Evolutionary conservation across 1,140 invertebrate genomes (phyloP).

Genomic region (Aphelenchoides fujianensis): DNA sequence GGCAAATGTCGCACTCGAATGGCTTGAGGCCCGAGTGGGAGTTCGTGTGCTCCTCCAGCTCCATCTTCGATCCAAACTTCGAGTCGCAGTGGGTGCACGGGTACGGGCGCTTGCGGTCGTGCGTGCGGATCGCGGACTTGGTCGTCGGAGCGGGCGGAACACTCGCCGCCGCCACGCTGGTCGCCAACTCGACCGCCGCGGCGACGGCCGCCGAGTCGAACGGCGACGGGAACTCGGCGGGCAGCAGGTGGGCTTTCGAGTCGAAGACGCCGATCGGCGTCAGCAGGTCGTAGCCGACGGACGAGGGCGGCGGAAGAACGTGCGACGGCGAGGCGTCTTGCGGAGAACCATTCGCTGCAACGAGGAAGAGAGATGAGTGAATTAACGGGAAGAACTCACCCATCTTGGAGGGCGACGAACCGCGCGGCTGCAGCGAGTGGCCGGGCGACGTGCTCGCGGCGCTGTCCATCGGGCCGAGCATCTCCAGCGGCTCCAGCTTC

Average conservation of each 20-base stretch:
- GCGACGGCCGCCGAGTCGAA: background rate
- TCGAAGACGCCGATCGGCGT: background rate
- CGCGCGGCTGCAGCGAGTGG: background rate
- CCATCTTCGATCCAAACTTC: slow-evolving; percentile 61
- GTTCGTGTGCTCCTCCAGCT: slow-evolving; percentile 61
- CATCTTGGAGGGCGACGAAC: background rate
- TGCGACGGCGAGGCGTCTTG: background rate
- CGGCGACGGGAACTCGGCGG: background rate
- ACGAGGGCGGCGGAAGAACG: background rate
- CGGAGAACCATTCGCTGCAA: background rate
- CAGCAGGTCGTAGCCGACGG: background rate
- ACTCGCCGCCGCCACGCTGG: background rate
- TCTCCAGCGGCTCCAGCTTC: background rate
- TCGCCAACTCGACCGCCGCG: background rate
- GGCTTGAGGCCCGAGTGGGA: slow-evolving; percentile 52
- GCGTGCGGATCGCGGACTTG: background rate
- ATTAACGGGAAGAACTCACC: background rate
- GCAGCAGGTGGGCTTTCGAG: background rate
- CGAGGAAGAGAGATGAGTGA: background rate
- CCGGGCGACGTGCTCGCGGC: background rate
- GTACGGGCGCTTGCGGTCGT: slow-evolving; percentile 59
- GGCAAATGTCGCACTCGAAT: slow-evolving; percentile 54
- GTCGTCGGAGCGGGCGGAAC: background rate
- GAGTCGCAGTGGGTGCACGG: slow-evolving; percentile 58
- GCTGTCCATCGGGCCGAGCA: background rate